Base-by-base conservation (phyloP, 2,113 vertebrate species). In the Sebastes schlegelii region DNA sequence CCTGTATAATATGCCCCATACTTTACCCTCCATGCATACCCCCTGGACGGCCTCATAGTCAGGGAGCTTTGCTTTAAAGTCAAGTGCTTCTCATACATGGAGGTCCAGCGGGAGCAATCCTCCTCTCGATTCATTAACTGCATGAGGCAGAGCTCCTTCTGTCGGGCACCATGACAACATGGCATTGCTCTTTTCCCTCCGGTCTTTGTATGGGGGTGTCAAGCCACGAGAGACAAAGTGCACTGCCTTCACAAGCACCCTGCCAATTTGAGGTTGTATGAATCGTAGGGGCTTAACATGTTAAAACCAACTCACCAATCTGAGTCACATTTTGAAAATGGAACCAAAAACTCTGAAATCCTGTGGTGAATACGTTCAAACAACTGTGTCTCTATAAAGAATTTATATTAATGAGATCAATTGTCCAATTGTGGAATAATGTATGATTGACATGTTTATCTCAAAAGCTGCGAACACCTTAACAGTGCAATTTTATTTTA, bases 81-180 rank as follows among this genome's bases (percentile, higher is more conserved):
- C 87, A 92, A 91, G 89, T 87, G 85, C 86, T 89, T 88, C 88
- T 92, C 85, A 65, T 90, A 90, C 73, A 82, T 43, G 61, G 54
- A 82, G 64, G 86, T 89, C 91, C 88, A 88, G 82, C 17, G 90
- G 87, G 92, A 92, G 76, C 88, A 90, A 91, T 92, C 86, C 81
- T 92, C 89, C 88, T 85, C 86, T 91, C 77, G 82, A 92, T 90
- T 92, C 90, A 92, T 91, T 90, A 92, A 88, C 87, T 89, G 80
- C 88, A 84, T 82, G 87, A 91, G 90, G 84, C 89, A 87, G 77
- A 80, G 85, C 84, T 90, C 77, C 87, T 90, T 89, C 87, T 88
- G 79, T 79, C 64, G 82, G 88, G 90, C 86, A 85, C 92, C 92
- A 93, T 94, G 93, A 93, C 91, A 91, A 94, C 93, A 90, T 86